These are phyloP conservation scores for Catostylus mosaicus DNA, from an alignment of 30 jellyfish, hydroid and myxozoan species.

Conservation along the genomic window DNA sequence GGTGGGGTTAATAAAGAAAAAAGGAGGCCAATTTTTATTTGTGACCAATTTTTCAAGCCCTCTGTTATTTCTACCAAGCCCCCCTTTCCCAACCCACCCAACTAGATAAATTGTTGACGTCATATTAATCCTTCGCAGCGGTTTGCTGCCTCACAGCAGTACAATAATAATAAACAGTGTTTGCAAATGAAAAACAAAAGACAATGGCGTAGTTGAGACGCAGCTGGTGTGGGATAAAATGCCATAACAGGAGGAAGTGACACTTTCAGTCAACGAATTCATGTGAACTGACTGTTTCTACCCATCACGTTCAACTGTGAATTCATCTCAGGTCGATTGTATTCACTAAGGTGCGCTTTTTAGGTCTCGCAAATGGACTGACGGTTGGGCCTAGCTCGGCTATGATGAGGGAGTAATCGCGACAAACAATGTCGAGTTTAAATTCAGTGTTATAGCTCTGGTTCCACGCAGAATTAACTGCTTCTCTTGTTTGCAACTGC, in stretches of 20 bases:
- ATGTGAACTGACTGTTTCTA: not conserved
- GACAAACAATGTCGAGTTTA: too few relatives aligned
- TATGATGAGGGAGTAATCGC: constrained; percentile 1
- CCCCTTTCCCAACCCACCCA: too few relatives aligned
- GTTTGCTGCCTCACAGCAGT: not conserved
- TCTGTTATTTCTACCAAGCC: not conserved
- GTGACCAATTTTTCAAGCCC: not conserved
- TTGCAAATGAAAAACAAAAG: not conserved
- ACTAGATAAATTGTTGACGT: not conserved
- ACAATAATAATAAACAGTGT: not conserved
- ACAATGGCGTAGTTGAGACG: not conserved
- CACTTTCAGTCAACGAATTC: constrained; percentile 4
- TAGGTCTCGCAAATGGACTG: constrained; percentile 2
- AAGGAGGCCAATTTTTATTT: too few relatives aligned
- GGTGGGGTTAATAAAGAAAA: too few relatives aligned
- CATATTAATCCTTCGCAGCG: not conserved
- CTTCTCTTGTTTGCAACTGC: too few relatives aligned
- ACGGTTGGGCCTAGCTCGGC: not conserved
- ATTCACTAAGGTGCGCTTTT: not conserved
- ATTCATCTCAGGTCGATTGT: not conserved
- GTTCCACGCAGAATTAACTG: constrained; percentile 3
- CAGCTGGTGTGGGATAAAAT: constrained; percentile 7
- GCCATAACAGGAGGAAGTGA: constrained; percentile 24
- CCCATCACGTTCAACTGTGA: constrained; percentile 7
- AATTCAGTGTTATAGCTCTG: too few relatives aligned